A percentile compares a stretch with the other conserved stretches of the same genome.
Evolutionary conservation across 23 tunicate genomes (phyloP).

Genomic region (Diplosoma virens): DNA sequence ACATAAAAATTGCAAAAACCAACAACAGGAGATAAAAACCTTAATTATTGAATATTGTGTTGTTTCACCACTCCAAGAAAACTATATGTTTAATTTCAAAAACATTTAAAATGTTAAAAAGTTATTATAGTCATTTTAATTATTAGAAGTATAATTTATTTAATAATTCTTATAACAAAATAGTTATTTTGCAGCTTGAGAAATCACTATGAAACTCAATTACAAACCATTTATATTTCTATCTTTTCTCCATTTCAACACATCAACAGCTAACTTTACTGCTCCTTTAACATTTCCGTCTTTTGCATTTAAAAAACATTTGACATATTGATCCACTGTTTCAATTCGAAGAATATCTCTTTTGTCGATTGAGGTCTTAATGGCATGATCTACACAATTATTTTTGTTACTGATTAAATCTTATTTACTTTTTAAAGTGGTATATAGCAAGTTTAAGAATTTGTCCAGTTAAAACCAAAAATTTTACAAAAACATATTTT

Average conservation of each 20-base stretch:
- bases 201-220: too few species aligned
- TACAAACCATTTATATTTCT: conserved; percentile 48
- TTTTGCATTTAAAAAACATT: conserved; percentile 61
- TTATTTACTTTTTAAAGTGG: too few species aligned
- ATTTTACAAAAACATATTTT: not conserved
- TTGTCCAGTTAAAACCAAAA: not conserved
- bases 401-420: not conserved
- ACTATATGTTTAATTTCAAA: too few species aligned
- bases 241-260: conserved; percentile 76
- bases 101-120: too few species aligned
- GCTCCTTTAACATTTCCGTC: conserved; percentile 62
- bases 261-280: conserved; percentile 29
- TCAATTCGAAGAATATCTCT: conserved; percentile 52
- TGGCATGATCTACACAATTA: not conserved
- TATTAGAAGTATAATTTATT: too few species aligned
- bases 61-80: too few species aligned
- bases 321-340: conserved; percentile 46
- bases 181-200: not conserved
- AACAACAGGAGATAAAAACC: too few species aligned
- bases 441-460: too few species aligned
- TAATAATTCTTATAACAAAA: not conserved
- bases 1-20: too few species aligned
- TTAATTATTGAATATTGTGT: too few species aligned
- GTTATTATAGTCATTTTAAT: too few species aligned
- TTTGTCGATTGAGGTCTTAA: conserved; percentile 27